Evolutionary conservation across 1,140 invertebrate genomes (phyloP).

Genomic region (Ceratitis capitata): DNA sequence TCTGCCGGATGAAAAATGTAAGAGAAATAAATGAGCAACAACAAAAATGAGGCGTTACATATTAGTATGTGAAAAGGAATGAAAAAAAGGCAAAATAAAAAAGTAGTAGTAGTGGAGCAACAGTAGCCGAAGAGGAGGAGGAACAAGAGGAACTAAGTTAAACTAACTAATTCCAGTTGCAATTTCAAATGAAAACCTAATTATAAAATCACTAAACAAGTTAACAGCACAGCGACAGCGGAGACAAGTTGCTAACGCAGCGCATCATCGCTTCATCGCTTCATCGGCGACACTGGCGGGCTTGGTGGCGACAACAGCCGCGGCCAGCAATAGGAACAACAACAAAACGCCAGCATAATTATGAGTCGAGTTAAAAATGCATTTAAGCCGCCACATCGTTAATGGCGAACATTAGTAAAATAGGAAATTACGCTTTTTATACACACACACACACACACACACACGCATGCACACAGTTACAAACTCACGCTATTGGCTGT

Average conservation of each 20-base stretch:
- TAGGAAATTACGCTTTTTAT: slow-evolving; percentile 33
- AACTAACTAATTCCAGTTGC: slow-evolving; percentile 37
- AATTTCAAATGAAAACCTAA: slow-evolving; percentile 40
- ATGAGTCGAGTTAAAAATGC: slow-evolving; percentile 37
- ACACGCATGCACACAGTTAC: neutral
- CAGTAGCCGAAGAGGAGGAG: too few relatives aligned
- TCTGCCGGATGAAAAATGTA: neutral
- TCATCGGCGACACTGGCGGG: neutral
- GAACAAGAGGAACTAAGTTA: neutral
- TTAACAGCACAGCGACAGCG: slow-evolving; percentile 14
- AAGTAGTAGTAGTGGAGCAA: too few relatives aligned
- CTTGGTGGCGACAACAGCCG: neutral
- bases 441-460: neutral
- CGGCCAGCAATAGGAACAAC: neutral
- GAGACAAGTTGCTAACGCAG: neutral
- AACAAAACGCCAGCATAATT: slow-evolving; percentile 38
- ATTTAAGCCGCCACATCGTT: slow-evolving; percentile 39
- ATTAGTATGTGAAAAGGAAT: neutral
- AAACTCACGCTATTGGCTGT: neutral
- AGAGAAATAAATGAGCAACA: neutral
- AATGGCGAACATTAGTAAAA: slow-evolving; percentile 40
- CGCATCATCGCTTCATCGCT: neutral
- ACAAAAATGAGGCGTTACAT: neutral
- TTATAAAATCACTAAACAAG: slow-evolving; percentile 40
- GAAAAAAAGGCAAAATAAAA: too few relatives aligned